Conservation (phyloP, 2,113 vertebrate genomes). For the Spheniscus mendiculus region DNA sequence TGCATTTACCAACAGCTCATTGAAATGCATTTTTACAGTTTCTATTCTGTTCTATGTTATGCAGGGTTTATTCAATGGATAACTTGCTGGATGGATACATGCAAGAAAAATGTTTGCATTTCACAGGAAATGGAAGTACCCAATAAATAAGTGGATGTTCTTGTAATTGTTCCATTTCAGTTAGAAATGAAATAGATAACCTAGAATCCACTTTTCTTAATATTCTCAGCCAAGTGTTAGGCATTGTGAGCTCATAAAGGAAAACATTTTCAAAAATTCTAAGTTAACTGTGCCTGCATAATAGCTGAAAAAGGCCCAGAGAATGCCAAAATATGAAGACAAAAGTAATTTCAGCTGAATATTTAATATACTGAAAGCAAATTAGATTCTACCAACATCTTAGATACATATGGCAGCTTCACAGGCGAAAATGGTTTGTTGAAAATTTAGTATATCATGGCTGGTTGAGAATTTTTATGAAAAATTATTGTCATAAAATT, state of each 20-base stretch:
- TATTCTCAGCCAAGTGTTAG: neutral
- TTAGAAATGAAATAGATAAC: neutral
- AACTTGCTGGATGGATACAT: neutral
- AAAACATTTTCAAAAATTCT: neutral
- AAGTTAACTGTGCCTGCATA: neutral
- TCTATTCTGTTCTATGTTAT: neutral
- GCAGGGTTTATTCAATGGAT: neutral
- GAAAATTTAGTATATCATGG: neutral
- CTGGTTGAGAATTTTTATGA: neutral
- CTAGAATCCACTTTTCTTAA: neutral
- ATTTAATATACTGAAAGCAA: neutral
- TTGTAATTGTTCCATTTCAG: neutral
- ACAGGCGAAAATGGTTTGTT: neutral
- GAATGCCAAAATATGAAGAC: rapidly evolving
- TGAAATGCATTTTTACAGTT: neutral
- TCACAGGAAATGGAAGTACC: neutral
- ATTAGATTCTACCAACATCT: neutral
- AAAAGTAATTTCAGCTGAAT: neutral
- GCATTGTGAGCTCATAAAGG: neutral
- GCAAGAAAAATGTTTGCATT: neutral
- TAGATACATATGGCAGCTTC: neutral
- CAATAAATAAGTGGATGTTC: neutral
- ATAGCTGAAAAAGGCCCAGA: neutral
- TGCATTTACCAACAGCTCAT: neutral
- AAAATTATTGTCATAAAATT: neutral